Base-by-base conservation (phyloP, 2,113 vertebrate genomes). In the Hippotragus niger region DNA sequence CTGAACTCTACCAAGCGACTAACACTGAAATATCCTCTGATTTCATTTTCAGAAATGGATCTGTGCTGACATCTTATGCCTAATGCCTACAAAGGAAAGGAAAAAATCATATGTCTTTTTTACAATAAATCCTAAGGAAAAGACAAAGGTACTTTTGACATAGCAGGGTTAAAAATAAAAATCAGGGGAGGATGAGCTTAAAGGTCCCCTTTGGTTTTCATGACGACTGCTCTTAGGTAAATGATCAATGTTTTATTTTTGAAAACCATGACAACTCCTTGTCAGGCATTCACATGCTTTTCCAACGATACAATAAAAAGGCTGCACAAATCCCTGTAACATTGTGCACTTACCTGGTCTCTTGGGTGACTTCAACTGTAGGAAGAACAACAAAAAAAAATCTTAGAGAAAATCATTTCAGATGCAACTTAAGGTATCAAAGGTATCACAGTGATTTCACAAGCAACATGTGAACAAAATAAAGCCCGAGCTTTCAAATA, bases 331-430 rank as follows among this genome's bases (percentile, higher is more conserved):
- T 58, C 78, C 27, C 97, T 97, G 0, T 8, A 64, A 86, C 76
- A 83, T 78, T 5, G 52, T 57, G 52, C 82, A 99, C 99, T 97
- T 99, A 99, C 99, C 99, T 99, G 99, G 99, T 95, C 99, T 99
- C 98, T 99, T 99, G 82, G 99, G 99, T 84, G 99, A 99, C 98
- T 99, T 99, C 36, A 99, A 99, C 99, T 99, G 98, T 82, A 98
- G 14, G 52, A 98, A 97, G 81, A 98, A 99, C 31, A 98, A 98
- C 78, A 98, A 97, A 97, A 99, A 99, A 99, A 95, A 92, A 87
- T 7, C 55, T 99, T 98, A 99, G 97, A 97, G 53, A 96, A 96
- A 97, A 97, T 97, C 82, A 91, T 88, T 88, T 97, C 93, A 94
- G 82, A 91, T 1, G 8, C 89, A 97, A 97, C 60, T 23, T 92